Percentiles rank a stretch among this genome's conserved stretches.
These are phyloP conservation scores for Phoebastria nigripes DNA, from an alignment of 2,797 vertebrate genomes.

Conservation along the genomic window DNA sequence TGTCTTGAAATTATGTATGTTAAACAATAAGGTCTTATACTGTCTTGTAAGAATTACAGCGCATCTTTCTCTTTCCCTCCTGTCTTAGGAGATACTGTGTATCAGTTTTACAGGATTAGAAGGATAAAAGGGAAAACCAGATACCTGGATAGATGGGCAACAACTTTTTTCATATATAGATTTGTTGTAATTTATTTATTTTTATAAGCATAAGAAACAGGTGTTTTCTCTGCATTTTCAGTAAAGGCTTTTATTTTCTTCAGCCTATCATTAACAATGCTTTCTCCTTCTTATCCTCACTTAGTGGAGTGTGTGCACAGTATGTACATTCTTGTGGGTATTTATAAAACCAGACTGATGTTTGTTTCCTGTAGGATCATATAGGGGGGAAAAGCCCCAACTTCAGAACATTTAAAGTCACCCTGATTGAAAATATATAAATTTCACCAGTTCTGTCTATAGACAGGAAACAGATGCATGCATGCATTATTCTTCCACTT, in stretches of 20 bases:
- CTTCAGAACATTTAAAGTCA: neutral
- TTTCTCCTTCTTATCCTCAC: neutral
- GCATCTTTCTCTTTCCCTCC: neutral
- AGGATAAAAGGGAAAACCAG: neutral
- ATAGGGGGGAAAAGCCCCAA: rapidly evolving
- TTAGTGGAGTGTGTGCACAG: neutral
- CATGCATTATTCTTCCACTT: neutral
- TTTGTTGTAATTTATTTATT: neutral
- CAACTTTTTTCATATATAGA: neutral
- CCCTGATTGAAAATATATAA: neutral
- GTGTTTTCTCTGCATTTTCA: neutral
- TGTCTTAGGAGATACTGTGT: neutral
- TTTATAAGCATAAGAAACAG: neutral
- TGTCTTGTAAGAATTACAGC: neutral
- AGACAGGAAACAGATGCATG: neutral
- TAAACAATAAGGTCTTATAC: neutral
- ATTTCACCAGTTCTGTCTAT: neutral
- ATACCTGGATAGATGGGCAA: neutral
- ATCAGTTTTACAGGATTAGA: neutral
- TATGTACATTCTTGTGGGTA: neutral
- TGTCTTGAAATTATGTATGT: neutral
- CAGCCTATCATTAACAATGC: neutral
- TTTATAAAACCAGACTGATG: neutral
- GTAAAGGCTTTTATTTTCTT: neutral
- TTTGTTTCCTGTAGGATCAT: neutral